phyloP scores from a whole-genome alignment of 2,888 invertebrate genomes.

The Drosophila atroscutellata region DNA sequence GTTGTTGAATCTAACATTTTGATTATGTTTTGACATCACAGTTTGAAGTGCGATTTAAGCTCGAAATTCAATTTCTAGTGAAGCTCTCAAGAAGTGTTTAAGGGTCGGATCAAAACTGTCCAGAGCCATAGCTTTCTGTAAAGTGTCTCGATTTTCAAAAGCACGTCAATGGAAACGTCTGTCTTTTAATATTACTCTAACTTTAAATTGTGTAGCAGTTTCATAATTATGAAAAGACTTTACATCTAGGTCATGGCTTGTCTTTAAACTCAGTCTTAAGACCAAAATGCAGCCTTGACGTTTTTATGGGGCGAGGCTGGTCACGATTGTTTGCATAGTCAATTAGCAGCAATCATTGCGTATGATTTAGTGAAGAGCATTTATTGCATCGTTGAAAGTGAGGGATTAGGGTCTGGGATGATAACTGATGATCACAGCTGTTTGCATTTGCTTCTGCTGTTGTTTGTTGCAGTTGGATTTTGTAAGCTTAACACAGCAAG shows the following conservation, averaged over 20 bases:
- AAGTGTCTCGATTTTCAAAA: background rate
- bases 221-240: background rate
- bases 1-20: background rate
- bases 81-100: background rate
- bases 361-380: constrained; percentile 60
- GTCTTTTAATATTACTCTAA: background rate
- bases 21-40: background rate
- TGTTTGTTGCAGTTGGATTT: constrained; percentile 19
- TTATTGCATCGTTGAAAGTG: constrained; percentile 26
- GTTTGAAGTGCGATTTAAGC: background rate
- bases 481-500: constrained; percentile 32
- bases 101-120: background rate
- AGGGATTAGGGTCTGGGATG: constrained; percentile 19
- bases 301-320: background rate
- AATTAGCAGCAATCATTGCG: constrained; percentile 65
- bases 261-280: background rate
- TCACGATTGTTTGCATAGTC: constrained; percentile 31
- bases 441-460: constrained; percentile 10
- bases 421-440: constrained; percentile 46
- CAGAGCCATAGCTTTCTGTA: background rate
- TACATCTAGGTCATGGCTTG: background rate
- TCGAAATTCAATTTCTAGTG: background rate
- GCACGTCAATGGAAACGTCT: background rate
- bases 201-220: background rate
- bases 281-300: background rate